These are phyloP conservation scores for Tautogolabrus adspersus DNA, from an alignment of 2,113 vertebrate species.

Conservation along the genomic window DNA sequence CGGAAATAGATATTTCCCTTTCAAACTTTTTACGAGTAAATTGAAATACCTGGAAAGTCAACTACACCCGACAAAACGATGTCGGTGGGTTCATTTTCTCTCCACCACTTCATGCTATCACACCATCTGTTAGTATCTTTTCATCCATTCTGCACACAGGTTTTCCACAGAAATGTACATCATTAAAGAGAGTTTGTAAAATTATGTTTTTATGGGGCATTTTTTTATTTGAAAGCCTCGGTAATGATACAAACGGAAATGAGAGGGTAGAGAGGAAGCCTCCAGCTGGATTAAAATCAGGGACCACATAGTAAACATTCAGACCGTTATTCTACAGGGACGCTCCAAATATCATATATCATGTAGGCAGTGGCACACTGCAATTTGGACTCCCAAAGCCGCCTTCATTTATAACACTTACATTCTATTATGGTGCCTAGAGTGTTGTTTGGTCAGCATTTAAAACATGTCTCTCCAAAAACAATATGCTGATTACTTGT, in stretches of 20 bases:
- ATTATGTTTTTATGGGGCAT: background rate
- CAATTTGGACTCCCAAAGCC: background rate
- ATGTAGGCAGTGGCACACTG: background rate
- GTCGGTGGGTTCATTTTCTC: slow-evolving; percentile 2
- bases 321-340: background rate
- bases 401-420: background rate
- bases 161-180: no score
- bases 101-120: slow-evolving; percentile 24
- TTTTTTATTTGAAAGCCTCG: background rate
- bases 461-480: slow-evolving; percentile 3
- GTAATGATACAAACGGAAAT: background rate
- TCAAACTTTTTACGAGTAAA: background rate
- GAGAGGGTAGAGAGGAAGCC: background rate
- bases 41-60: slow-evolving; percentile 31
- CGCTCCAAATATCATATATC: background rate
- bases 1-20: background rate
- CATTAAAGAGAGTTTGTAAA: background rate
- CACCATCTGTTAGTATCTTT: background rate
- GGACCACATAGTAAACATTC: slow-evolving; percentile 10
- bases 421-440: background rate
- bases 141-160: no score
- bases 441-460: background rate
- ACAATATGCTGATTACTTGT: background rate
- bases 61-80: background rate
- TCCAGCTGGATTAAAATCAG: background rate